Evolutionary conservation across 1,140 invertebrate species (phyloP), one percentile per base, ranked within the genome.

Genomic region (Solenopsis fugax): DNA sequence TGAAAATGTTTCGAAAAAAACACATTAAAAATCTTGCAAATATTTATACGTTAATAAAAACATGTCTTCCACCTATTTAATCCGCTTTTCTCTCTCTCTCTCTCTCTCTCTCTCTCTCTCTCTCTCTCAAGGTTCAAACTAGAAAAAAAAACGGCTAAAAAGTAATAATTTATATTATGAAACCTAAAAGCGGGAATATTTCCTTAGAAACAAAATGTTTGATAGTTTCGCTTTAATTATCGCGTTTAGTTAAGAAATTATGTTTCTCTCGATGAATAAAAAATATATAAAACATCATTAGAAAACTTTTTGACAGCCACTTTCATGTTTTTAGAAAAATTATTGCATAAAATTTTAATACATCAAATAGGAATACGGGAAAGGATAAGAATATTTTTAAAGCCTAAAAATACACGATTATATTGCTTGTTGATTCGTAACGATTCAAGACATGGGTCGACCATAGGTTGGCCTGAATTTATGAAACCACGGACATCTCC

Each of bases 401-500:
- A 34, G 21, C 6, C 16, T 34, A 56, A 82, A 21, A 34, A 81
- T 54, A 52, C 67, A 24, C 18, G 48, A 21, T 71, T 72, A 56
- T 71, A 82, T 73, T 48, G 67, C 54, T 82, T 56, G 67, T 52
- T 13, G 24, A 72, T 24, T 72, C 24, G 34, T 60, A 82, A 48
- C 41, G 13, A 82, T 82, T 82, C 80, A 73, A 60, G 24, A 73
- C 82, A 45, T 64, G 82, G 9, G 24, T 77, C 45, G 58, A 2
- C 58, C 72, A 41, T 54, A 62, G 24, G 24, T 82, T 52, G 52
- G 24, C 41, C 41, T 48, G 41, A 48, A 73, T 73, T 62, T 76
- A 52, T 54, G n/a, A 88, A 45, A 87, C 54, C 73, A 65, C 52
- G 71, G 72, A 48, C 60, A 85, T 89, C 75, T 84, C 54, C 24